Conservation (phyloP, 2,113 vertebrate genomes). For the Mustelus asterias region DNA sequence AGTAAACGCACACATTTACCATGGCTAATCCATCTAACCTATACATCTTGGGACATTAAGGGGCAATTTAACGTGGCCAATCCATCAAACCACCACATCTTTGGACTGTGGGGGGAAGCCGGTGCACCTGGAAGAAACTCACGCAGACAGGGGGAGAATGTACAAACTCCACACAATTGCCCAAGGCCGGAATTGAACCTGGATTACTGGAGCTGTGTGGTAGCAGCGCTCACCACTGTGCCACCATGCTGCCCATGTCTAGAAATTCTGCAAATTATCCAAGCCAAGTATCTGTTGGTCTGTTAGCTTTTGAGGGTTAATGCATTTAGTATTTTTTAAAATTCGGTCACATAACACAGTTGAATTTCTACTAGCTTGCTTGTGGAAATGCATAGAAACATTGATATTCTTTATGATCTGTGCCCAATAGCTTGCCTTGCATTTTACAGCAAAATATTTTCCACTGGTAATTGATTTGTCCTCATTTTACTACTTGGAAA, state of each 20-base stretch:
- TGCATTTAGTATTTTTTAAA: neutral
- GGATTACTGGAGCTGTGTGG: too few species aligned
- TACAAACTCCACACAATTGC: too few species aligned
- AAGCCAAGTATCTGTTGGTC: neutral
- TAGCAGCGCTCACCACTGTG: too few species aligned
- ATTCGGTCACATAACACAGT: neutral
- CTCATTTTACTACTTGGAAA: neutral
- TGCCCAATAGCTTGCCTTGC: neutral
- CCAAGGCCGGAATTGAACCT: too few species aligned
- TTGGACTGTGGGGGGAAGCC: too few species aligned
- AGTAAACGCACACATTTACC: too few species aligned
- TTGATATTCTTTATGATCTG: neutral
- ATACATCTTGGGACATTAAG: too few species aligned
- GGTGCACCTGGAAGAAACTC: too few species aligned
- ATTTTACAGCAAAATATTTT: neutral
- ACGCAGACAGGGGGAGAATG: too few species aligned
- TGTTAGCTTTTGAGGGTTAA: conserved; percentile 14
- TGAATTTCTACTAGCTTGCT: neutral
- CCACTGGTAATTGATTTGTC: neutral
- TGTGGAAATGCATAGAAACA: neutral
- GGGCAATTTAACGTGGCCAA: too few species aligned
- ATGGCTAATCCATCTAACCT: too few species aligned
- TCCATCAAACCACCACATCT: too few species aligned
- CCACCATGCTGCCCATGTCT: neutral
- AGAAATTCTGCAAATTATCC: neutral